These are phyloP conservation scores for Strix aluco DNA, from an alignment of 2,113 vertebrate species.

Conservation along the genomic window DNA sequence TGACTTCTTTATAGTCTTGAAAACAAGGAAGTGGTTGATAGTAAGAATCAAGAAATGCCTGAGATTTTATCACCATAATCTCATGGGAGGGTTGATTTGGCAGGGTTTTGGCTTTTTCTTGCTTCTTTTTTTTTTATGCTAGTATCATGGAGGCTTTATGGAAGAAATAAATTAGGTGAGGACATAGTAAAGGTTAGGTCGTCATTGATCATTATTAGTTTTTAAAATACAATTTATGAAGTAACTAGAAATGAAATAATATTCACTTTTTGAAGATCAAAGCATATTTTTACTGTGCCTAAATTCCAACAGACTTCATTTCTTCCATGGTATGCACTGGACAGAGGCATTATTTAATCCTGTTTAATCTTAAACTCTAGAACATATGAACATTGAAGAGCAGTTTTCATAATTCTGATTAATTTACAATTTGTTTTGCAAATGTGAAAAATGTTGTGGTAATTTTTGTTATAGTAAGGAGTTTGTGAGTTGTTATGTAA, in stretches of 20 bases:
- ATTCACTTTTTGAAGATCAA: neutral
- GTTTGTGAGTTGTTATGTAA: neutral
- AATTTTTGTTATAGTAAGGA: neutral
- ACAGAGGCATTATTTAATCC: neutral
- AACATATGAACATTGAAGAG: neutral
- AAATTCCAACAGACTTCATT: neutral
- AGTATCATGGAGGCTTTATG: neutral
- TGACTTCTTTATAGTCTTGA: neutral
- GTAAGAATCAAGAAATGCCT: neutral
- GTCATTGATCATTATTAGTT: neutral
- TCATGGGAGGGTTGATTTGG: neutral
- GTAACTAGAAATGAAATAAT: neutral
- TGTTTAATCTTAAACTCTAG: neutral
- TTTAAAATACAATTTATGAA: neutral
- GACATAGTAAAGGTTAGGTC: neutral
- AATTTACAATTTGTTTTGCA: neutral
- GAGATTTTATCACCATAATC: neutral
- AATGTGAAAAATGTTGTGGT: neutral
- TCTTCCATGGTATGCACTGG: neutral
- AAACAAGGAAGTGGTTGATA: neutral
- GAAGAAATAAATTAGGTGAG: neutral
- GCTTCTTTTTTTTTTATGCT: neutral
- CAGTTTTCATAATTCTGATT: neutral
- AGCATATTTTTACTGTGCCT: neutral
- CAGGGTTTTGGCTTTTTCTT: neutral